Evolutionary conservation across 2,888 invertebrate species (phyloP), one percentile per base, ranked within the genome.

Genomic region (Folsomia candida): DNA sequence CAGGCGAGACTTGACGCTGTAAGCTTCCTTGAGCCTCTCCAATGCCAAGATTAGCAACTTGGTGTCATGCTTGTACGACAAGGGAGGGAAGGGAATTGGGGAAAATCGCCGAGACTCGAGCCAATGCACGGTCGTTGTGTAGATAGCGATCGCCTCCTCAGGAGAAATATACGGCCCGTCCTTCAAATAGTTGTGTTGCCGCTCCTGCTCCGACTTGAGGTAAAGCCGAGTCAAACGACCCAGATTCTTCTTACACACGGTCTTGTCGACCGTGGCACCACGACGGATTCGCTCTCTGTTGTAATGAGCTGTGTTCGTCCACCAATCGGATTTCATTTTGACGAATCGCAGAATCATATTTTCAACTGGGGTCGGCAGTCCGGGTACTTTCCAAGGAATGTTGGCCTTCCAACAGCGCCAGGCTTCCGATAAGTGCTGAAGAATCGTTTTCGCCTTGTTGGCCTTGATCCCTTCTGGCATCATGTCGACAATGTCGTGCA

Each of bases 401-500:
- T 99, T 97, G 0, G 99, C 99, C 83, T 99, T 99, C 99, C 99
- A 99, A 84, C 98, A 99, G 71, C 99, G 86, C 99, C 99, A 99
- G 0, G 99, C 99, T 84, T 99, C 99, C 29, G 96, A 97, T 73
- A 99, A 86, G 87, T 99, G 99, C 83, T 99, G 99, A 80, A 99
- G 86, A 80, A 99, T 99, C 2, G 98, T 98, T 79, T 98, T 88
- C 0, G 99, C 99, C 84, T 99, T 99, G 85, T 99, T 99, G 84
- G 99, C 99, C 82, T 99, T 99, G 83, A 99, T 99, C 77, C 99
- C 99, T 84, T 99, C 99, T 0, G 99, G 99, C 99, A 99, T 99
- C 99, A 99, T 99, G 82, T 99, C 99, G n/a, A 99, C 91, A 78
- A 99, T 99, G 82, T 99, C 99, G 81, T 89, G 89, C 89, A 89